Evolutionary conservation across 2,113 vertebrate genomes (phyloP).

Genomic region (Tonatia bakeri): DNA sequence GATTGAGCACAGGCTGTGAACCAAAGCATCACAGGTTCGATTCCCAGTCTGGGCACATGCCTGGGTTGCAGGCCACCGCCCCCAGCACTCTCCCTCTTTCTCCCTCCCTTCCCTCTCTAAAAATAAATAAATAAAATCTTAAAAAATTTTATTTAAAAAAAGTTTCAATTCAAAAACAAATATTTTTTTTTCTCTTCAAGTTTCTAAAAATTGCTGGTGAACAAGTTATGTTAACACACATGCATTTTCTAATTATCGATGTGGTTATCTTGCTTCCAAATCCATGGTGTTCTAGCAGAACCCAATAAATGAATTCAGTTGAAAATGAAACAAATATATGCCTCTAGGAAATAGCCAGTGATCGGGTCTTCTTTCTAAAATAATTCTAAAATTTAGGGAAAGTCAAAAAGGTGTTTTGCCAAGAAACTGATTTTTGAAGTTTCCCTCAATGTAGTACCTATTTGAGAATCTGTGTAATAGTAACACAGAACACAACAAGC

Average conservation of each 20-base stretch:
- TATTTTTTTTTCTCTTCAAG: not conserved
- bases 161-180: not conserved
- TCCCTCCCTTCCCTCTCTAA: too few species aligned
- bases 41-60: too few species aligned
- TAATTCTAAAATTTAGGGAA: not conserved
- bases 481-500: not conserved
- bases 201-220: slow-evolving; percentile 12
- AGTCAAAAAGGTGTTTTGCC: slow-evolving; percentile 28
- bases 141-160: too few species aligned
- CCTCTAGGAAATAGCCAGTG: not conserved
- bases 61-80: too few species aligned
- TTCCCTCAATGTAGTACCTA: not conserved
- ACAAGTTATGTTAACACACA: not conserved
- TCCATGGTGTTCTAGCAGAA: not conserved
- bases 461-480: not conserved
- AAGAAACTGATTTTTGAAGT: not conserved
- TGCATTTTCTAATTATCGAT: not conserved
- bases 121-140: too few species aligned
- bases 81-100: too few species aligned
- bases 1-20: too few species aligned
- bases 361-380: not conserved
- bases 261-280: not conserved
- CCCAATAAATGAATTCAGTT: not conserved
- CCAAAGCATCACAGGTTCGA: too few species aligned
- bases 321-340: not conserved